Evolutionary conservation across 2,797 vertebrate species (phyloP).

Genomic region (Sciaenops ocellatus): DNA sequence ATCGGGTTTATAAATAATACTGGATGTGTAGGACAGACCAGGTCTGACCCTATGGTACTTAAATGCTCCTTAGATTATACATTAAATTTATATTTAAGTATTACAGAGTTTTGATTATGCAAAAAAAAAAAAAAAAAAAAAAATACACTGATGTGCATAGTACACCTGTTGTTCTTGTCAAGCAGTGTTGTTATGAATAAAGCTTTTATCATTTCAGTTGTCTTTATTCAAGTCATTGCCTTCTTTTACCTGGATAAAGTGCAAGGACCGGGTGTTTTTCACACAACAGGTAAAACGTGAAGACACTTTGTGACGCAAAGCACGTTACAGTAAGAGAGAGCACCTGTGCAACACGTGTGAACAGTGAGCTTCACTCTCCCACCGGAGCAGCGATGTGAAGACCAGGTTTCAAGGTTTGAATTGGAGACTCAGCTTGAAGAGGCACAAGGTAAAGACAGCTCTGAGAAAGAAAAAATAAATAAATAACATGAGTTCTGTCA

Average conservation of each 20-base stretch:
- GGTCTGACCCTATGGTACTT: conserved; percentile 65
- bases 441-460: conserved; percentile 45
- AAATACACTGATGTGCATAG: conserved; percentile 73
- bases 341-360: conserved; percentile 58
- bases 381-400: conserved; percentile 24
- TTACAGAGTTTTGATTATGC: conserved; percentile 63
- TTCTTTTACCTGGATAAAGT: neutral
- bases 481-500: neutral
- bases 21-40: conserved; percentile 58
- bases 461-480: neutral
- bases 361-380: conserved; percentile 13
- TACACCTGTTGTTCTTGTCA: conserved; percentile 61
- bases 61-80: conserved; percentile 56
- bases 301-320: conserved; percentile 48
- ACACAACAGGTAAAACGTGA: conserved; percentile 53
- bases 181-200: conserved; percentile 77
- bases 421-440: neutral
- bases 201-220: conserved; percentile 66
- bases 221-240: conserved; percentile 49
- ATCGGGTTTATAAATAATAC: conserved; percentile 64
- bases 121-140: conserved; percentile 59
- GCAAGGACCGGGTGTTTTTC: neutral
- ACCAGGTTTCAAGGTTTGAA: neutral
- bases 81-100: conserved; percentile 76
- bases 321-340: conserved; percentile 24